Percentiles rank a stretch among this genome's conserved stretches.
These are phyloP conservation scores for Schlechtendalia chinensis DNA, from an alignment of 1,140 invertebrate species.

Conservation along the genomic window DNA sequence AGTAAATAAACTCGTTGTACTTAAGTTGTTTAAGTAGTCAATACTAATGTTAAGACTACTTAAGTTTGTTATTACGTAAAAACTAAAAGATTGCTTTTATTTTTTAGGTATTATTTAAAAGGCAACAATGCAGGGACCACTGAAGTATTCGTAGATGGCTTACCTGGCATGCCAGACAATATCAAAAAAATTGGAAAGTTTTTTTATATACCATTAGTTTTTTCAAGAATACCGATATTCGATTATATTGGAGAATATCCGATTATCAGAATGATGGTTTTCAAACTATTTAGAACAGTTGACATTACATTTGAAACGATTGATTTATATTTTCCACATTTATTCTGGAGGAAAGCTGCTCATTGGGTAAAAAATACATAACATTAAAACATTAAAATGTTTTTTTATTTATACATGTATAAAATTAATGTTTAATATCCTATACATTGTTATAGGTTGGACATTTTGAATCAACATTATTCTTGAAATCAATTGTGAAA, in stretches of 20 bases:
- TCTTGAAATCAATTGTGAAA: not conserved
- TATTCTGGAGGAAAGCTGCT: conserved; percentile 59
- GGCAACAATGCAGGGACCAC: conserved; percentile 70
- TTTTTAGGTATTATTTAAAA: conserved; percentile 70
- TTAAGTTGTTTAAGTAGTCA: too few relatives aligned
- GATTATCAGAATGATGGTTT: conserved; percentile 63
- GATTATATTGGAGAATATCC: conserved; percentile 62
- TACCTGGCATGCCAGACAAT: conserved; percentile 83
- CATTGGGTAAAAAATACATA: conserved; percentile 60
- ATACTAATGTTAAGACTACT: too few relatives aligned
- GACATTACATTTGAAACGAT: conserved; percentile 63
- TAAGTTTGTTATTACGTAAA: not conserved
- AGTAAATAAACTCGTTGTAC: too few relatives aligned
- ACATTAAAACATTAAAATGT: too few relatives aligned
- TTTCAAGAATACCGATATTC: conserved; percentile 57
- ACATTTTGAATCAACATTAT: conserved; percentile 55
- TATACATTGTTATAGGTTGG: conserved; percentile 58
- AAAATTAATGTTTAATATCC: too few relatives aligned
- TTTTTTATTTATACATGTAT: too few relatives aligned
- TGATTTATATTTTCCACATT: conserved; percentile 62
- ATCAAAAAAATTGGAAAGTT: conserved; percentile 66
- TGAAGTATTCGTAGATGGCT: conserved; percentile 73
- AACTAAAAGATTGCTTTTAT: conserved; percentile 52
- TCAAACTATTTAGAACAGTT: conserved; percentile 60
- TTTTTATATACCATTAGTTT: conserved; percentile 65